Percentiles rank a stretch among this genome's conserved stretches.
phyloP scores from a whole-genome alignment of 2,888 invertebrate genomes.

The Morinoia aosen region DNA sequence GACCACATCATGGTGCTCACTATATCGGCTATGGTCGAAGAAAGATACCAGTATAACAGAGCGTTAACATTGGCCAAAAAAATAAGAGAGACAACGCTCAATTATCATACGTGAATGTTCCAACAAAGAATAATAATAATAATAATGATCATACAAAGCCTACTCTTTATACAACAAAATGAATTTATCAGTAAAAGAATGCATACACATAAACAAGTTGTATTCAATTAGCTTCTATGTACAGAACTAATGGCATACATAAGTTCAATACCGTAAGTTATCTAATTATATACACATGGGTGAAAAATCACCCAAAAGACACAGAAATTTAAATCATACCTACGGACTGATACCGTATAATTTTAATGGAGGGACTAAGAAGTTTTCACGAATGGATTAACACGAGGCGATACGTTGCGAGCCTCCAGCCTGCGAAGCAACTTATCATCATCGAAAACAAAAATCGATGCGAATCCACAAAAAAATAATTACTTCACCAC shows the following conservation, averaged over 20 bases:
- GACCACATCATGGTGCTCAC: not conserved
- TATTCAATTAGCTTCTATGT: constrained; percentile 26
- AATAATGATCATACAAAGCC: constrained; percentile 36
- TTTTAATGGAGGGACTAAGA: constrained; percentile 46
- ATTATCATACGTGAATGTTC: constrained; percentile 31
- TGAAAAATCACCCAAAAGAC: not conserved
- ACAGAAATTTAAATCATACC: constrained; percentile 25
- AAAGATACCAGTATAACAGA: constrained; percentile 39
- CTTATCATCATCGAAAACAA: not conserved
- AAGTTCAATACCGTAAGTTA: not conserved
- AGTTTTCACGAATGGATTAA: not conserved
- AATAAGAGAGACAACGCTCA: constrained; percentile 21
- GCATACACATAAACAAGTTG: constrained; percentile 42
- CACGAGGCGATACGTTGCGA: not conserved
- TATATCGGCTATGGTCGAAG: constrained; percentile 50
- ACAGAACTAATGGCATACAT: not conserved
- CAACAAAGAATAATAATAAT: not conserved
- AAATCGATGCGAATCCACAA: not conserved
- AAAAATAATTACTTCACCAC: not conserved
- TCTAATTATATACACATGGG: constrained; percentile 7
- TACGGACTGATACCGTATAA: constrained; percentile 20
- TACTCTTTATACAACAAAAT: constrained; percentile 40
- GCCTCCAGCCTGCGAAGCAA: not conserved
- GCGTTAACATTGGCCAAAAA: constrained; percentile 42
- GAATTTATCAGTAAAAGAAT: constrained; percentile 32